Evolutionary conservation across 1,140 invertebrate species (phyloP).

Genomic region (Lanistes nyassanus): DNA sequence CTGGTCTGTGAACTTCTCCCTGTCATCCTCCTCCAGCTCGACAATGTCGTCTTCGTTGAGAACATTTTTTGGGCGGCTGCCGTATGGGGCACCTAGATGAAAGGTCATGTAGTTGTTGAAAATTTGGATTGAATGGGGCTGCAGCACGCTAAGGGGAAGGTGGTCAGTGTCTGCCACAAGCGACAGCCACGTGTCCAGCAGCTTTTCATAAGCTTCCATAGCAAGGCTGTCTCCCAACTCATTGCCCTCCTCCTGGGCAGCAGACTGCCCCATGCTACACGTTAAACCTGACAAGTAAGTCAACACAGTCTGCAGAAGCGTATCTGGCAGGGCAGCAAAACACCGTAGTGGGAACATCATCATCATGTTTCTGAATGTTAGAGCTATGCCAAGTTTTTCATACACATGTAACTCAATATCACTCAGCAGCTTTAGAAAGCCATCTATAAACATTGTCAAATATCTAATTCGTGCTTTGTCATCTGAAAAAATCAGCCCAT

Average conservation of each 20-base stretch:
- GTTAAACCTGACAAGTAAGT: conserved; percentile 79
- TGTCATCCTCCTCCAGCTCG: conserved; percentile 78
- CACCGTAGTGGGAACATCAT: conserved; percentile 72
- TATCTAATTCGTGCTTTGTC: conserved; percentile 76
- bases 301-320: conserved; percentile 68
- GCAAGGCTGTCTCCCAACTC: conserved; percentile 76
- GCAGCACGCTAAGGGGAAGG: conserved; percentile 71
- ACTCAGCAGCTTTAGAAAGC: conserved; percentile 67
- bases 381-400: conserved; percentile 68
- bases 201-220: conserved; percentile 82
- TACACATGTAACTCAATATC: conserved; percentile 62
- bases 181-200: conserved; percentile 82
- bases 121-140: conserved; percentile 69
- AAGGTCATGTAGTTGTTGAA: conserved; percentile 86
- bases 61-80: conserved; percentile 71
- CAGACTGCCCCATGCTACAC: conserved; percentile 78
- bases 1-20: conserved; percentile 77
- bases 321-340: conserved; percentile 66
- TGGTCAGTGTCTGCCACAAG: conserved; percentile 68
- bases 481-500: conserved; percentile 75
- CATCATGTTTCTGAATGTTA: conserved; percentile 68
- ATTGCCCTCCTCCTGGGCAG: conserved; percentile 77
- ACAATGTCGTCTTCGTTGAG: conserved; percentile 73
- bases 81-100: conserved; percentile 84
- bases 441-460: conserved; percentile 77